These are phyloP conservation scores for Drosophila nannoptera DNA, from an alignment of 1,140 invertebrate species.

Conservation along the genomic window DNA sequence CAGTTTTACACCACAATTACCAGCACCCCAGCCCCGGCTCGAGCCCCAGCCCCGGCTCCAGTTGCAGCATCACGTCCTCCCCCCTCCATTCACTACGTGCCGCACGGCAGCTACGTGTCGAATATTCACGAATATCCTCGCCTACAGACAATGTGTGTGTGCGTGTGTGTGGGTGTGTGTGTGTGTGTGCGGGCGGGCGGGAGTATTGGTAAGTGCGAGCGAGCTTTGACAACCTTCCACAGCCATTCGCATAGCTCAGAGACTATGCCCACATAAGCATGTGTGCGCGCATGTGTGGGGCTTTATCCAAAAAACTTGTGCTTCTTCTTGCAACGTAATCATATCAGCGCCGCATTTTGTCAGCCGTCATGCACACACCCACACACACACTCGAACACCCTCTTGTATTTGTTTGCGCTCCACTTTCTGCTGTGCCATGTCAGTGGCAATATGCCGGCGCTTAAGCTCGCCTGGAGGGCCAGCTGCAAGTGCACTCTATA, in stretches of 20 bases:
- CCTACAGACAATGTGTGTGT: constrained; percentile 61
- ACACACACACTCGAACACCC: constrained; percentile 13
- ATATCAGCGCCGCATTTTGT: constrained; percentile 61
- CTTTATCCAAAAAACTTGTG: constrained; percentile 19
- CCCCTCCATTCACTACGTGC: constrained; percentile 51
- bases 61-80: too few relatives aligned
- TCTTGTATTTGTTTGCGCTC: constrained; percentile 28
- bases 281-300: constrained; percentile 1
- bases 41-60: constrained; percentile 11
- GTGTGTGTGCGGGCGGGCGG: constrained; percentile 26
- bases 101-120: constrained; percentile 61
- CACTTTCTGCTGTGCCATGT: constrained; percentile 20
- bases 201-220: constrained; percentile 33
- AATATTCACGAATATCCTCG: constrained; percentile 69
- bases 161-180: constrained; percentile 28
- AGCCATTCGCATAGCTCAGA: constrained; percentile 12
- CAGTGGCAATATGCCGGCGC: constrained; percentile 19
- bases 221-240: constrained; percentile 53
- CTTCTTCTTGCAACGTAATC: constrained; percentile 58
- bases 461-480: constrained; percentile 17
- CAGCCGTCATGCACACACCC: constrained; percentile 19
- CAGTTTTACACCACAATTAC: constrained; percentile 75
- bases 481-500: constrained; percentile 18
- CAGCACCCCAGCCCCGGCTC: constrained; percentile 28
- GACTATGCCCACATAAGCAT: constrained; percentile 20